Evolutionary conservation across 2,888 invertebrate genomes (phyloP).

Genomic region (Ochropleura leucogaster): DNA sequence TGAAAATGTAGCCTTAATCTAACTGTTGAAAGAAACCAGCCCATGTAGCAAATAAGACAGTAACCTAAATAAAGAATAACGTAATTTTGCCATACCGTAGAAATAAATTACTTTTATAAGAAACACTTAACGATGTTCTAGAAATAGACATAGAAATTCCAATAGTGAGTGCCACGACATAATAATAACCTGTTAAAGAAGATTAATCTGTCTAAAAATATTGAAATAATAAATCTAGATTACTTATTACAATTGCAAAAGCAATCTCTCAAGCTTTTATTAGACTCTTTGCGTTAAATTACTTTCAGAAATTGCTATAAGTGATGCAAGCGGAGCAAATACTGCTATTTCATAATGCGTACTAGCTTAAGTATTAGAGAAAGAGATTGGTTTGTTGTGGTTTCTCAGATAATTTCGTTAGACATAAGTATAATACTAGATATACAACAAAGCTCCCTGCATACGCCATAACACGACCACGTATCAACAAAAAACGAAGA

Average conservation of each 20-base stretch:
- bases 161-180: not conserved
- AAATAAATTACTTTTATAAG: not conserved
- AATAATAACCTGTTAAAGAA: too few relatives aligned
- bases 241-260: conserved; percentile 19
- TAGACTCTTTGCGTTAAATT: conserved; percentile 37
- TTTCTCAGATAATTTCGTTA: conserved; percentile 15
- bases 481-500: conserved; percentile 27
- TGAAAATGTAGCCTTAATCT: not conserved
- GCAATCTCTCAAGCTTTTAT: conserved; percentile 28
- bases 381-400: conserved; percentile 39
- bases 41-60: not conserved
- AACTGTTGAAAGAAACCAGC: not conserved
- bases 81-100: not conserved
- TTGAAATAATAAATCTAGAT: conserved; percentile 15
- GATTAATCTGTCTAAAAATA: not conserved
- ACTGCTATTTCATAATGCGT: conserved; percentile 57
- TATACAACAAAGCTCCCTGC: not conserved
- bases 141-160: not conserved
- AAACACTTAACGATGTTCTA: not conserved
- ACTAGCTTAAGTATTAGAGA: conserved; percentile 16
- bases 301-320: conserved; percentile 47
- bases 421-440: not conserved
- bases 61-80: not conserved
- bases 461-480: conserved; percentile 1
- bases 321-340: conserved; percentile 65